These are phyloP conservation scores for Melanotaenia parkinsoni DNA, from an alignment of 2,797 vertebrate species.

Conservation along the genomic window DNA sequence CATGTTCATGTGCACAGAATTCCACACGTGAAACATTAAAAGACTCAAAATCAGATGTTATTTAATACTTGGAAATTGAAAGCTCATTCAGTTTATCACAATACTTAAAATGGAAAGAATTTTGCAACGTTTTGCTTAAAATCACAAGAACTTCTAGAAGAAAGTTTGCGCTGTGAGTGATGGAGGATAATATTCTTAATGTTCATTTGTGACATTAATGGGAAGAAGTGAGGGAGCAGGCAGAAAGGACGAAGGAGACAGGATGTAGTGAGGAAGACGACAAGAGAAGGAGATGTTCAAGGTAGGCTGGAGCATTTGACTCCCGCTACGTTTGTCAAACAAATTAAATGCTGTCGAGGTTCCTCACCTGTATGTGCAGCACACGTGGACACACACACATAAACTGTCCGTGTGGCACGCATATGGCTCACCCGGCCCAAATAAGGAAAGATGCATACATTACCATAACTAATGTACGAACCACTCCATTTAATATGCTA, in stretches of 20 bases:
- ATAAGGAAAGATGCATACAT: conserved; percentile 99
- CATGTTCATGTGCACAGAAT: background rate
- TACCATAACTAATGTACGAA: conserved; percentile 98
- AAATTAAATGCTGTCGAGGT: conserved; percentile 94
- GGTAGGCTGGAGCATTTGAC: conserved; percentile 85
- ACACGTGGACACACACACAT: conserved; percentile 43
- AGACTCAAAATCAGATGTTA: background rate
- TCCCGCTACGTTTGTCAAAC: conserved; percentile 93
- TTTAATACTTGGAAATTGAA: conserved; percentile 2
- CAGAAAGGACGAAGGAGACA: background rate
- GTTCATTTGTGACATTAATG: conserved; percentile 22
- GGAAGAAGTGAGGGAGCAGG: conserved; percentile 17
- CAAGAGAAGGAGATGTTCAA: conserved; percentile 69
- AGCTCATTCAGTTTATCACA: background rate
- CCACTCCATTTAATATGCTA: conserved; percentile 99
- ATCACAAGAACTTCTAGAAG: background rate
- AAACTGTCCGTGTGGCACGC: conserved; percentile 58
- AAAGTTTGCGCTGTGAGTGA: conserved; percentile 3
- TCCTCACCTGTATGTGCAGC: conserved; percentile 90
- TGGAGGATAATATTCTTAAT: conserved; percentile 4
- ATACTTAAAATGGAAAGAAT: background rate
- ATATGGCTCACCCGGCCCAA: conserved; percentile 80
- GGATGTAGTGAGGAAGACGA: background rate
- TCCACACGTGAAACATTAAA: background rate
- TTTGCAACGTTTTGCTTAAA: conserved; percentile 3